Percentiles rank a stretch among this genome's conserved stretches.
phyloP scores from a whole-genome alignment of 1,140 invertebrate species.

The fruit fly (Drosophila melanogaster) region DNA sequence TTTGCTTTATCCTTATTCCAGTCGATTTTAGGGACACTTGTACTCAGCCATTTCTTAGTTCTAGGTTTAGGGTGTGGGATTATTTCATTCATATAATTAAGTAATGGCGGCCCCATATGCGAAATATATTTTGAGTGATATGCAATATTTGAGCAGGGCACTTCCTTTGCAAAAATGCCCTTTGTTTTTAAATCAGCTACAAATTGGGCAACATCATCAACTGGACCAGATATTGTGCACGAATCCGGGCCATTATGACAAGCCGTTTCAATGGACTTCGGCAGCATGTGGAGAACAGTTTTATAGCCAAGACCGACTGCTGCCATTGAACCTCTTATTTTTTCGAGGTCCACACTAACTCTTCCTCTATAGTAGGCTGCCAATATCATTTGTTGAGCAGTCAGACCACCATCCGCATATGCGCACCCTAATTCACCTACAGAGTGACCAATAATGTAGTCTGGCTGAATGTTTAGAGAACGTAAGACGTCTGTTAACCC shows the following conservation, averaged over 20 bases:
- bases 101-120: constrained; percentile 89
- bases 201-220: constrained; percentile 89
- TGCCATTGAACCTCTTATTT: constrained; percentile 93
- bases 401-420: constrained; percentile 94
- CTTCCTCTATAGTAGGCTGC: constrained; percentile 93
- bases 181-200: constrained; percentile 89
- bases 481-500: constrained; percentile 92
- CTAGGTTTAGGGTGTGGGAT: constrained; percentile 89
- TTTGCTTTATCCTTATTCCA: constrained; percentile 90
- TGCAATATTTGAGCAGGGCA: constrained; percentile 92
- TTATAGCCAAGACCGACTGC: constrained; percentile 89
- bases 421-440: constrained; percentile 95
- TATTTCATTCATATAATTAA: constrained; percentile 90
- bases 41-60: constrained; percentile 93
- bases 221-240: constrained; percentile 94
- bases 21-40: constrained; percentile 90
- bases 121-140: constrained; percentile 94
- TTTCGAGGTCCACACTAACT: constrained; percentile 91
- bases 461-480: constrained; percentile 89
- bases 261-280: constrained; percentile 90
- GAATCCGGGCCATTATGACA: constrained; percentile 94
- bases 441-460: constrained; percentile 95
- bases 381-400: constrained; percentile 92
- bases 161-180: constrained; percentile 92
- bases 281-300: constrained; percentile 87